Percentiles rank a stretch among this genome's conserved stretches.
phyloP scores from a whole-genome alignment of 2,888 invertebrate species.

The Buathra laborator region DNA sequence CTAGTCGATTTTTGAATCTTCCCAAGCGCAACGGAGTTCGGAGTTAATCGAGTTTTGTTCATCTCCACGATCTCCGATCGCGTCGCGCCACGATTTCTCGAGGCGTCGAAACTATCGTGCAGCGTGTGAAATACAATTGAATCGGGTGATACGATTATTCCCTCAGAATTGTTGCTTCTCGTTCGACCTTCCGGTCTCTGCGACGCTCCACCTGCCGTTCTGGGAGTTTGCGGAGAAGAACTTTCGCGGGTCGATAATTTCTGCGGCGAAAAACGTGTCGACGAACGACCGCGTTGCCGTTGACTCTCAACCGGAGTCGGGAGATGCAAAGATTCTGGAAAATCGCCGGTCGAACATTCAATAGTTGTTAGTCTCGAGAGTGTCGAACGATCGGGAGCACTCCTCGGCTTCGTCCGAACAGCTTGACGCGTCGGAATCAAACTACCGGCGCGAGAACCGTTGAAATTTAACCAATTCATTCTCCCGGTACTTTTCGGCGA shows the following conservation, averaged over 20 bases:
- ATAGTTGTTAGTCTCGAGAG: conserved; percentile 19
- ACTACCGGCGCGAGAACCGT: background rate
- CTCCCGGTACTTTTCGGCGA: conserved; percentile 6
- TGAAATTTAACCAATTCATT: background rate
- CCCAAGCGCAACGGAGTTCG: background rate
- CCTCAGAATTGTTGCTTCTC: conserved; percentile 18
- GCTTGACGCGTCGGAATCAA: conserved; percentile 33
- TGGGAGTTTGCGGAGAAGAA: background rate
- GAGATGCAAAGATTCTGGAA: background rate
- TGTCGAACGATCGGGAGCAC: conserved; percentile 31
- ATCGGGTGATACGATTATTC: conserved; percentile 4
- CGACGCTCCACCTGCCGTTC: background rate
- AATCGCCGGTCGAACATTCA: conserved; percentile 37
- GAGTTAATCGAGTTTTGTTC: conserved; percentile 13
- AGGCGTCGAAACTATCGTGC: background rate
- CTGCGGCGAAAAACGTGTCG: background rate
- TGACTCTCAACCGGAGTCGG: conserved; percentile 30
- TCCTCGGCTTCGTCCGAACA: conserved; percentile 19
- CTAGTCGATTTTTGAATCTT: conserved; percentile 3
- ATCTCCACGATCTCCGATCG: background rate
- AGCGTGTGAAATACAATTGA: background rate
- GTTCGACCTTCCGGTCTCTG: conserved; percentile 20
- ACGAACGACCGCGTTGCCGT: conserved; percentile 23
- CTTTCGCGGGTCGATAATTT: background rate
- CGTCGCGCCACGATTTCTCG: background rate